Evolutionary conservation across 2,888 invertebrate genomes (phyloP), one percentile per base, ranked within the genome.

Genomic region (Eueremaeus valkanovi): DNA sequence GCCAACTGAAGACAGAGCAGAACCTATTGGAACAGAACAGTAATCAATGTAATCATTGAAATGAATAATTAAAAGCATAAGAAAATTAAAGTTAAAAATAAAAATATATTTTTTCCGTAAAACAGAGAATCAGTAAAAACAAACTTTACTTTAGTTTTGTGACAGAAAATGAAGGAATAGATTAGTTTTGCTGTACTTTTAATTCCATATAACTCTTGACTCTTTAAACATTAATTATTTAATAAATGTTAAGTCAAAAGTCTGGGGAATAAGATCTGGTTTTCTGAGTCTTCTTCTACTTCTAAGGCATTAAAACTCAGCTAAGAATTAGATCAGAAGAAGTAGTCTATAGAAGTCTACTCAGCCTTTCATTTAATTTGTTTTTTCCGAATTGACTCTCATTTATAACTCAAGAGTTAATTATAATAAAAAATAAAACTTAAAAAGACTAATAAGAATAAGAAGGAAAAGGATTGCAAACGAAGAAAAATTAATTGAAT

Each of bases 1-100:
- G 72, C 51, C 72, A 40, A 51, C 75, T 21, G 55, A 45, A 21
- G 75, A 75, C 55, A 75, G 55, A 9, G 75, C 72, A 33, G 75
- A 75, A 72, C 75, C 75, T 75, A 61, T 29, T n/a, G 49, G 49
- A 31, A 33, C 29, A 40, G 13, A 21, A 55, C 27, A 21, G 27
- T 6, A 24, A 27, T 29, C 3, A 55, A 27, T 55, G 27, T 24
- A 27, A 11, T 6, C 24, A 55, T 13, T 13, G 55, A 27, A 55
- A 24, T 1, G 24, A 51, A 21, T 8, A 27, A 55, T 55, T n/a
- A 27, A 55, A 24, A 24, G 11, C 55, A 6, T 5, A 55, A 24
- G 24, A 55, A 55, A 24, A 45, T 3, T 3, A 24, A 8, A 55
- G 27, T 24, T 11, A 55, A 27, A 55, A 45, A 55, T 24, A 27